Conservation (phyloP, 2,888 invertebrate species). For the Lepidocyrtinus sp. region DNA sequence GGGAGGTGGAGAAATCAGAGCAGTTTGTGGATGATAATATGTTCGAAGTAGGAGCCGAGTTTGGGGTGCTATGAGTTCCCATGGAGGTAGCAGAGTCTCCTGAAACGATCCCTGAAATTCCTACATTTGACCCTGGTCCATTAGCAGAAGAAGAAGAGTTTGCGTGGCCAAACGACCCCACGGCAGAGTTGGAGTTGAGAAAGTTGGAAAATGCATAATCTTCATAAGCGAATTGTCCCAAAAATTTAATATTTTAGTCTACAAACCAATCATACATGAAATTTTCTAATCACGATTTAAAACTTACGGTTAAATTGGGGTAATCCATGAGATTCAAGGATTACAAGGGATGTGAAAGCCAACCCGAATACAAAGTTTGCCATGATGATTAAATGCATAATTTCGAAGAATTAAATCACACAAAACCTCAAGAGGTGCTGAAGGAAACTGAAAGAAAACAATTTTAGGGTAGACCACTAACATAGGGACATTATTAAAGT, state of each 20-base stretch:
- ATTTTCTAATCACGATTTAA: no score
- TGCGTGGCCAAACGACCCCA: background rate
- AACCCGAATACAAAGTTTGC: no score
- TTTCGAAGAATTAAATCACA: no score
- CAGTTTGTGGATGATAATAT: conserved; percentile 36
- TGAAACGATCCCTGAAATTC: conserved; percentile 32
- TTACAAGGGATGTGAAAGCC: no score
- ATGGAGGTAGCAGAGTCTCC: background rate
- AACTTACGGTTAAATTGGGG: background rate
- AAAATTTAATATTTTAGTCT: no score
- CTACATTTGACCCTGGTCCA: conserved; percentile 26
- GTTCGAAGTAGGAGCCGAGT: background rate
- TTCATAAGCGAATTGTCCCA: no score
- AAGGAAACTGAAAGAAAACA: no score
- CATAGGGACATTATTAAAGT: no score
- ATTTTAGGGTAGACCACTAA: no score
- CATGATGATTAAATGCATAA: no score
- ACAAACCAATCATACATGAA: no score
- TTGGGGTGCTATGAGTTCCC: background rate
- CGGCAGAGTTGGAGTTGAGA: background rate
- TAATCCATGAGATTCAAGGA: background rate
- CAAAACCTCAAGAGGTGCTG: no score
- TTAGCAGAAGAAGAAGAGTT: conserved; percentile 20
- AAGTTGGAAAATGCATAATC: background rate
- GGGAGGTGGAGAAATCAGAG: conserved; percentile 27